phyloP scores from a whole-genome alignment of 1,140 invertebrate genomes.

The Mylabris phalerata region DNA sequence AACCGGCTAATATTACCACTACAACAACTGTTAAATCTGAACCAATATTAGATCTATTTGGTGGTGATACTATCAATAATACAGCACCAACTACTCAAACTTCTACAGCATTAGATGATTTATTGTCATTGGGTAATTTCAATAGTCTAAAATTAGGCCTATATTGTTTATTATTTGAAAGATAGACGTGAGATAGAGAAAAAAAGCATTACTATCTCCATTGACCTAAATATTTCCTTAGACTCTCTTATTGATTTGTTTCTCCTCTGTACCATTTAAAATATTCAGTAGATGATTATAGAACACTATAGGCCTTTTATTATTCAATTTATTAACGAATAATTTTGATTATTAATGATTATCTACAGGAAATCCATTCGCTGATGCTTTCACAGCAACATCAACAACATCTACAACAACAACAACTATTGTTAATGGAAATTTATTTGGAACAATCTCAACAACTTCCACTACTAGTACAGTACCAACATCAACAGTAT shows the following conservation, averaged over 20 bases:
- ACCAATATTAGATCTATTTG: slow-evolving; percentile 77
- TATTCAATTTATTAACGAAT: too few relatives aligned
- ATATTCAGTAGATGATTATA: too few relatives aligned
- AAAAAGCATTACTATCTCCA: too few relatives aligned
- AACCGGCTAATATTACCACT: slow-evolving; percentile 16
- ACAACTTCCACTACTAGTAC: slow-evolving; percentile 17
- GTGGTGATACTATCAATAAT: slow-evolving; percentile 46
- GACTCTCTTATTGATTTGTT: too few relatives aligned
- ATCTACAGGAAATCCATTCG: slow-evolving; percentile 29
- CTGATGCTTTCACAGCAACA: slow-evolving; percentile 36
- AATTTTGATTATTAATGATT: too few relatives aligned
- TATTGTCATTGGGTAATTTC: slow-evolving; percentile 63
- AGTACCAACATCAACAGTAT: slow-evolving; percentile 41
- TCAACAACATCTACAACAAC: slow-evolving; percentile 42
- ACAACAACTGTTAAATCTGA: slow-evolving; percentile 45
- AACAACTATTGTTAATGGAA: slow-evolving; percentile 50
- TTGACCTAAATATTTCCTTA: too few relatives aligned
- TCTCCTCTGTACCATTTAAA: too few relatives aligned
- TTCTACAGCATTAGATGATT: slow-evolving; percentile 78
- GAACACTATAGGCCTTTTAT: too few relatives aligned
- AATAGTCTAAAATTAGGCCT: too few relatives aligned
- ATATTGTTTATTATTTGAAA: slow-evolving; percentile 69
- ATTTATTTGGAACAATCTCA: slow-evolving; percentile 26
- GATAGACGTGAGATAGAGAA: too few relatives aligned
- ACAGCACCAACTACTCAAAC: slow-evolving; percentile 28